Conservation (phyloP, 1,140 invertebrate genomes). For the Gryllus bimaculatus region DNA sequence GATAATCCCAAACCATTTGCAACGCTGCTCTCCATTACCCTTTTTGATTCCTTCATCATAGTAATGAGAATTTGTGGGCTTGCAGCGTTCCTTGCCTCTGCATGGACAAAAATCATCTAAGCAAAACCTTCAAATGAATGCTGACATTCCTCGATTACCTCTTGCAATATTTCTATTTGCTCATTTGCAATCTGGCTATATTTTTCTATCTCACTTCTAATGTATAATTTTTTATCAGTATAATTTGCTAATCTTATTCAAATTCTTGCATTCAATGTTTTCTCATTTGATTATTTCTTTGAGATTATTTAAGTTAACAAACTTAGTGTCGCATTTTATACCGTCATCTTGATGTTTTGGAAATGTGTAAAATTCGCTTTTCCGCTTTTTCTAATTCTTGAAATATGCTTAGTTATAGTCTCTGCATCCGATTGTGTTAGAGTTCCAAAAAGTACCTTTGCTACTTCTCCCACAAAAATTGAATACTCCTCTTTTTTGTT, state of each 20-base stretch:
- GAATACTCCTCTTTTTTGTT: not conserved
- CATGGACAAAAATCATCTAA: constrained; percentile 8
- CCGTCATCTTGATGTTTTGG: not conserved
- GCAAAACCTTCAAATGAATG: not conserved
- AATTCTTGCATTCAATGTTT: not conserved
- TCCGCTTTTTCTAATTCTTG: constrained; percentile 7
- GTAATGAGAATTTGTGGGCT: too few species aligned
- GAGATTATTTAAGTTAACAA: not conserved
- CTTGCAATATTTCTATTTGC: not conserved
- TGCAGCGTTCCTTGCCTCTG: constrained; percentile 7
- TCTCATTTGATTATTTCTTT: not conserved
- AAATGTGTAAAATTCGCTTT: not conserved
- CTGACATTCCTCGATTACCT: not conserved
- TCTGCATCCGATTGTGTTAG: not conserved
- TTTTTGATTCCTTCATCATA: too few species aligned
- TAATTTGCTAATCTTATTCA: not conserved
- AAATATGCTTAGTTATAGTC: too few species aligned
- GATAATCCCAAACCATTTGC: too few species aligned
- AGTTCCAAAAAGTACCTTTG: not conserved
- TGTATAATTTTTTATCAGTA: not conserved
- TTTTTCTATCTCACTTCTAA: constrained; percentile 7
- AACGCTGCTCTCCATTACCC: too few species aligned
- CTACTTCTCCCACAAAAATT: not conserved
- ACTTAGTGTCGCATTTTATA: not conserved
- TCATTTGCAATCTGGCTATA: not conserved